phyloP scores from a whole-genome alignment of 2,797 vertebrate species.

The Phrynocephalus forsythii region DNA sequence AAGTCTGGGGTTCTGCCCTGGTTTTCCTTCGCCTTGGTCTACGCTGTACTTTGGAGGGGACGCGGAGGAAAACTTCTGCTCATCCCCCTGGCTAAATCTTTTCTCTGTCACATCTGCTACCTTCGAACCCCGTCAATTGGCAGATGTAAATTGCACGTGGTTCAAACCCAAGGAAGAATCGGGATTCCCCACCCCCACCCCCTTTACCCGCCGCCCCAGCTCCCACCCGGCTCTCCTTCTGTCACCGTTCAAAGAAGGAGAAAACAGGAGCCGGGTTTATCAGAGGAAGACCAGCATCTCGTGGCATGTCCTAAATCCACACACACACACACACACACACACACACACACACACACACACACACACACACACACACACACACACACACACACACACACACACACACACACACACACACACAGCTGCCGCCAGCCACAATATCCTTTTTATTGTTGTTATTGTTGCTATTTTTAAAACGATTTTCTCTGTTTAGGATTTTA shows the following conservation, averaged over 20 bases:
- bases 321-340: too few relatives aligned
- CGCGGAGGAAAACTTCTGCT: conserved; percentile 48
- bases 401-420: too few relatives aligned
- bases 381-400: too few relatives aligned
- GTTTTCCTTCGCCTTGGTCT: conserved; percentile 40
- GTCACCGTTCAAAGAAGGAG: not conserved
- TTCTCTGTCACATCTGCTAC: conserved; percentile 50
- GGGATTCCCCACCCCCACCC: conserved; percentile 10
- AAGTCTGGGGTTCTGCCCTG: conserved; percentile 8
- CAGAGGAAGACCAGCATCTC: conserved; percentile 38
- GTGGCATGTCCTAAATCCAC: conserved; percentile 12
- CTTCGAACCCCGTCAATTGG: conserved; percentile 42
- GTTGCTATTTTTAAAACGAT: too few relatives aligned
- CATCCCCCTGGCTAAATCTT: conserved; percentile 41
- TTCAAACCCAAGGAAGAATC: conserved; percentile 45
- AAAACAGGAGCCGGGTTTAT: not conserved
- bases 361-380: too few relatives aligned
- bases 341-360: too few relatives aligned
- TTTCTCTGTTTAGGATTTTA: too few relatives aligned
- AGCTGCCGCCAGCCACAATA: too few relatives aligned
- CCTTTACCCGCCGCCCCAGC: not conserved
- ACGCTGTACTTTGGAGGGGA: conserved; percentile 44
- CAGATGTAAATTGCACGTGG: conserved; percentile 59
- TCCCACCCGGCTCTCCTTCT: conserved; percentile 20
- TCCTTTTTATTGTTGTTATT: too few relatives aligned